A percentile compares a stretch with the other conserved stretches of the same genome.
These are phyloP conservation scores for Synanthedon myopaeformis DNA, from an alignment of 2,888 invertebrate genomes.

Conservation along the genomic window DNA sequence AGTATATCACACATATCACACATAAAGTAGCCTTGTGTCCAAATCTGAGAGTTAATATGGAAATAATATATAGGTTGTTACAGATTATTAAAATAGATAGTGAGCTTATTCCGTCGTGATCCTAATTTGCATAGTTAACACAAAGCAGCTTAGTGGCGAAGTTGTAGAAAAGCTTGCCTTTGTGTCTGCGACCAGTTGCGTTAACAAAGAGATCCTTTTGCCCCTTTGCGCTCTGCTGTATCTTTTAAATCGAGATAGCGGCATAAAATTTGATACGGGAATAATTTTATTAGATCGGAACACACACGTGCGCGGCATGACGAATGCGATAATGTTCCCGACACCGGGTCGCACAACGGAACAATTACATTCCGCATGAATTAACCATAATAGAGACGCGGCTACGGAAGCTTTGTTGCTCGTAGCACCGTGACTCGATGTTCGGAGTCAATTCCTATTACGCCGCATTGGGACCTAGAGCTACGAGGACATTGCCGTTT, in stretches of 20 bases:
- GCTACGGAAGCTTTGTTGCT: conserved; percentile 51
- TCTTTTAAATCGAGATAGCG: conserved; percentile 66
- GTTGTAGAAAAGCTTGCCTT: background rate
- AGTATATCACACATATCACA: too few species aligned
- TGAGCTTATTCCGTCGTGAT: too few species aligned
- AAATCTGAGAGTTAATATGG: too few species aligned
- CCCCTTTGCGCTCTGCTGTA: conserved; percentile 49
- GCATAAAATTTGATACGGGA: conserved; percentile 69
- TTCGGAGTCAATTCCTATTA: conserved; percentile 39
- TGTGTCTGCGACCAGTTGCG: conserved; percentile 41
- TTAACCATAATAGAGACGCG: conserved; percentile 52
- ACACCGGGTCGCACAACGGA: conserved; percentile 27
- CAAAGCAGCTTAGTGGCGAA: conserved; percentile 21
- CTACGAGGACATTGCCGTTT: background rate
- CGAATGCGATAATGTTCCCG: conserved; percentile 60
- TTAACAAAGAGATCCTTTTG: conserved; percentile 58
- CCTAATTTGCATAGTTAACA: conserved; percentile 14
- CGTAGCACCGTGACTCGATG: conserved; percentile 43
- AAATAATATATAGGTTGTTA: too few species aligned
- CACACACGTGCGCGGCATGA: conserved; percentile 67
- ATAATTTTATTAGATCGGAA: conserved; percentile 65
- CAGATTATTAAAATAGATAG: too few species aligned
- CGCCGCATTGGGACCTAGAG: conserved; percentile 20
- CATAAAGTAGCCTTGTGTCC: too few species aligned
- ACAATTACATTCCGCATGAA: conserved; percentile 67